Conservation (phyloP, 2,797 vertebrate species). For the Arnoldichthys spilopterus region DNA sequence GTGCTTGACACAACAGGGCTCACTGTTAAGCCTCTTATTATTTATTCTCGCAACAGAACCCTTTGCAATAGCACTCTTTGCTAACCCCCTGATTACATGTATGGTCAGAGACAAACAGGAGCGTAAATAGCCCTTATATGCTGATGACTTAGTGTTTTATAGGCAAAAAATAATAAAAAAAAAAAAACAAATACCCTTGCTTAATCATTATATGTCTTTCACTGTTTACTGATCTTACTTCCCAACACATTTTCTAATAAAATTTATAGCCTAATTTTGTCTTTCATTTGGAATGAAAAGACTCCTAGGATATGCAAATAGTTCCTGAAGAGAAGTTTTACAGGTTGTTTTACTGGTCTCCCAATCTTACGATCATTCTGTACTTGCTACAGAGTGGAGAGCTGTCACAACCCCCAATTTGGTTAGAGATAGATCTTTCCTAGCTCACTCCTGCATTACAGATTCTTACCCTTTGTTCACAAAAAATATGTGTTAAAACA, state of each 20-base stretch:
- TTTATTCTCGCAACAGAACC: conserved; percentile 12
- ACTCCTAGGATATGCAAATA: no score
- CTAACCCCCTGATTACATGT: neutral
- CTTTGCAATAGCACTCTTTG: conserved; percentile 7
- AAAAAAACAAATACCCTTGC: no score
- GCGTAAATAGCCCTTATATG: conserved; percentile 12
- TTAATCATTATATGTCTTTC: no score
- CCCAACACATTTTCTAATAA: no score
- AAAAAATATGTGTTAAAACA: neutral
- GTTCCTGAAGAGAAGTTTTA: no score
- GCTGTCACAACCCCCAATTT: neutral
- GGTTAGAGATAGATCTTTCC: neutral
- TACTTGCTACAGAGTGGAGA: no score
- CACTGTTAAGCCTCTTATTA: neutral
- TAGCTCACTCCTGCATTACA: neutral
- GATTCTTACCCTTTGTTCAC: neutral
- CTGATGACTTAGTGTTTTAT: neutral
- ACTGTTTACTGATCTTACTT: no score
- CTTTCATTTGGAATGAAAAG: no score
- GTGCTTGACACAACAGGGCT: conserved; percentile 15
- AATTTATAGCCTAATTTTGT: no score
- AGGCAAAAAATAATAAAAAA: no score
- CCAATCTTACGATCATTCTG: no score
- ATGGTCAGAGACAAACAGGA: neutral
- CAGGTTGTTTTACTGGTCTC: no score